phyloP scores from a whole-genome alignment of 2,113 vertebrate genomes.

The Sterna hirundo region DNA sequence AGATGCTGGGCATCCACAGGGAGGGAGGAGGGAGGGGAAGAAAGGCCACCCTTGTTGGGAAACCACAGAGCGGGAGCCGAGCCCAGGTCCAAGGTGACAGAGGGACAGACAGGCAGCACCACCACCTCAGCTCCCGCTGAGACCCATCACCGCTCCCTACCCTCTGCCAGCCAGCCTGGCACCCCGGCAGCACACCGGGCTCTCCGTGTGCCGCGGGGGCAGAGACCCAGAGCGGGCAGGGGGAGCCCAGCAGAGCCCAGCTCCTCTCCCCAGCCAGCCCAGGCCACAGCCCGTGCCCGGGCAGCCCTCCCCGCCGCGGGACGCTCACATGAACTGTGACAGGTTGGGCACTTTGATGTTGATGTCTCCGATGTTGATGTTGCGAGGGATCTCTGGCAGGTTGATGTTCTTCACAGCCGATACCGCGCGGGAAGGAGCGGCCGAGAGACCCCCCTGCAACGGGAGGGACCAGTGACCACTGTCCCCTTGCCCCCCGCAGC shows the following conservation, averaged over 20 bases:
- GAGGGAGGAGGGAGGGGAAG: background rate
- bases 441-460: constrained; percentile 86
- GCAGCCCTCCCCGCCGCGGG: background rate
- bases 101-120: no score
- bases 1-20: accelerated
- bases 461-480: background rate
- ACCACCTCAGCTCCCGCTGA: accelerated
- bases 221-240: background rate
- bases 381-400: constrained; percentile 91
- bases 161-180: background rate
- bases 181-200: background rate
- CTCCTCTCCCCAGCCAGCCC: background rate
- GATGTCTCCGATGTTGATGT: constrained; percentile 95
- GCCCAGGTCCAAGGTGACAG: background rate
- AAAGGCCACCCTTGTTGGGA: background rate
- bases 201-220: background rate
- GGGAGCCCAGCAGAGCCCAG: background rate
- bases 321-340: constrained; percentile 85
- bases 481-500: background rate
- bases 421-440: constrained; percentile 88
- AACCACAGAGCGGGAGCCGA: background rate
- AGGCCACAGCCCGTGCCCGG: accelerated
- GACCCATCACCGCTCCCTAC: background rate
- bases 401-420: constrained; percentile 96
- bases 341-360: constrained; percentile 96